Evolutionary conservation across 1,140 invertebrate species (phyloP), one percentile per base, ranked within the genome.

Genomic region (Scaptomyza hsui): DNA sequence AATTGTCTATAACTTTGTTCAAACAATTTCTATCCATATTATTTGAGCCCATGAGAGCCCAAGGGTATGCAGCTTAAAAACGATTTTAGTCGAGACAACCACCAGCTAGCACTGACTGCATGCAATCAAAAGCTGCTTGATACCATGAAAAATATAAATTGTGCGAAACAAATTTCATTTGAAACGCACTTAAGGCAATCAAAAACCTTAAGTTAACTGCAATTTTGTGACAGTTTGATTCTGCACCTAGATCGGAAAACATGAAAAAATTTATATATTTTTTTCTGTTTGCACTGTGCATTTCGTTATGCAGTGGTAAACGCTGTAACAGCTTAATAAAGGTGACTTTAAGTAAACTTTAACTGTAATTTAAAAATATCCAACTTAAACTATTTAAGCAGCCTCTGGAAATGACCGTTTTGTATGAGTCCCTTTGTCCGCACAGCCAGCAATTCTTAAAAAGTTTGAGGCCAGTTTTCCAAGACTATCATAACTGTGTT

Each of bases 401-500:
- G 68, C 61, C 45, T 12, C 10, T 65, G 6, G 7, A 16, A 5
- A 44, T 71, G 13, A 65, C 32, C 9, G 61, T 71, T 1, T 13
- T 65, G 29, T 65, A 71, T 9, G 60, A 64, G 18, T 26, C 61
- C 13, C 47, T 71, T 15, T 65, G 68, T 16, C 1, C 4, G 15
- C 44, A 49, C 3, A 65, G 52, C 9, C 13, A 37, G 15, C 0
- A n/a, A 16, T 65, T 45, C 13, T 2, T 64, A n/a, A 16, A 6
- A 15, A 21, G 12, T 0, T 52, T 65, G 1, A 47, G 12, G 24
- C 60, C 51, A 12, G 32, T 64, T 41, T 64, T 32, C 10, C 15
- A 12, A 24, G 12, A 71, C 12, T 71, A 42, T 12, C 45, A 71
- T 15, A 9, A 16, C 1, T 64, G 52, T 53, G 64, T 71, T 3